Evolutionary conservation across 1,140 invertebrate genomes (phyloP), one percentile per base, ranked within the genome.

Genomic region (Manduca sexta): DNA sequence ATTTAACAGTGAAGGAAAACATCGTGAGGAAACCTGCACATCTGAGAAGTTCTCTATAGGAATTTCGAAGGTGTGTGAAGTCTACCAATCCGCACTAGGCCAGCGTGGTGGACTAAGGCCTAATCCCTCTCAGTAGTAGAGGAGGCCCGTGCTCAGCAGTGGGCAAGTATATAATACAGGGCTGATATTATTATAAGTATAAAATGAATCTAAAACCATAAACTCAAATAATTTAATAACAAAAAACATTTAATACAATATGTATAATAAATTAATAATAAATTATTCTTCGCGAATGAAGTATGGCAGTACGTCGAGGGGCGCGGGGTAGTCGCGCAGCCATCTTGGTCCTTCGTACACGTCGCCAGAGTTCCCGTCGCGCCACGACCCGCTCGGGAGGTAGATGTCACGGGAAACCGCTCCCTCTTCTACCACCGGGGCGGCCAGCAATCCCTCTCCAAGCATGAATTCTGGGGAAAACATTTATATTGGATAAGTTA

Each of bases 361-460:
- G 4, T 79, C 56, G 2, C 88, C 74, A 88, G 44, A 54, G 16
- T 49, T 41, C 8, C 59, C 59, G 8, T 68, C 74, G 12, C 44
- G 70, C 79, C 79, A 84, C 12, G 21, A 35, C 4, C 79, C 79
- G 0, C 48, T 47, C 0, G 94, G 94, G 11, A 97, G 74, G 76
- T 95, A 97, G 33, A 97, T 89, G 66, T 96, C 89, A 8, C 95
- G 86, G 61, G 21, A 89, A 87, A n/a, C 90, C 88, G 80, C 93
- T 69, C 69, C 69, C 18, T 69, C 52, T 21, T 90, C 84, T 12
- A 96, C 56, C 1, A 97, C 90, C 0, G 95, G 95, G 0, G 95
- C 95, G 0, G 95, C 92, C 1, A 97, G 81, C 16, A 95, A 88
- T 14, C 91, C 88, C 61, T 95, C 91, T 3, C 96, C 95, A 1